phyloP scores from a whole-genome alignment of 1,140 invertebrate genomes.

The Araneus ventricosus region DNA sequence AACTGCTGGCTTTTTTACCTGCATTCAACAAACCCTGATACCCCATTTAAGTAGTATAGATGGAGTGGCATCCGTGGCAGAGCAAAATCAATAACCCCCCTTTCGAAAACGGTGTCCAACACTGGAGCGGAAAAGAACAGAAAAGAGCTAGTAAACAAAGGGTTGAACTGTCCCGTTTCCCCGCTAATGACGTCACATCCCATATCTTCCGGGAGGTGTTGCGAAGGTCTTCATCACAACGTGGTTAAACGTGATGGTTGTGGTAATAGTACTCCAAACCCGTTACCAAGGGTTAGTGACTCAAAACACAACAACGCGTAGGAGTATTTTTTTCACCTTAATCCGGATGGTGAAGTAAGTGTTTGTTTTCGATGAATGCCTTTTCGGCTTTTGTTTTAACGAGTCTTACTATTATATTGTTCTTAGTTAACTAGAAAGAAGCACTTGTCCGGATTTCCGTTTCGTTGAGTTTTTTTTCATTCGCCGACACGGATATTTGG shows the following conservation, averaged over 20 bases:
- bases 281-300: constrained; percentile 3
- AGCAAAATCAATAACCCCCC: constrained; percentile 13
- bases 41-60: neutral
- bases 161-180: constrained; percentile 35
- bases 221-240: neutral
- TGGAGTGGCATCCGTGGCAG: neutral
- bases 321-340: neutral
- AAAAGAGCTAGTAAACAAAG: constrained; percentile 8
- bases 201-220: neutral
- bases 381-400: neutral
- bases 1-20: neutral
- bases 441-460: neutral
- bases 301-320: neutral
- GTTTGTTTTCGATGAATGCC: neutral
- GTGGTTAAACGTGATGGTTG: constrained; percentile 28
- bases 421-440: too few relatives aligned
- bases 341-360: constrained; percentile 25
- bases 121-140: neutral
- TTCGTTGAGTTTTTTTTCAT: neutral
- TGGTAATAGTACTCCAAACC: constrained; percentile 18
- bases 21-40: neutral
- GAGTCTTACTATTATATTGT: neutral
- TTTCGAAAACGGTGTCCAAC: neutral
- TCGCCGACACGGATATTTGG: neutral
- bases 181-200: constrained; percentile 11